Percentiles rank a stretch among this genome's conserved stretches.
Conservation (phyloP, 2,888 invertebrate genomes). For the Lamellibrachia columna region DNA sequence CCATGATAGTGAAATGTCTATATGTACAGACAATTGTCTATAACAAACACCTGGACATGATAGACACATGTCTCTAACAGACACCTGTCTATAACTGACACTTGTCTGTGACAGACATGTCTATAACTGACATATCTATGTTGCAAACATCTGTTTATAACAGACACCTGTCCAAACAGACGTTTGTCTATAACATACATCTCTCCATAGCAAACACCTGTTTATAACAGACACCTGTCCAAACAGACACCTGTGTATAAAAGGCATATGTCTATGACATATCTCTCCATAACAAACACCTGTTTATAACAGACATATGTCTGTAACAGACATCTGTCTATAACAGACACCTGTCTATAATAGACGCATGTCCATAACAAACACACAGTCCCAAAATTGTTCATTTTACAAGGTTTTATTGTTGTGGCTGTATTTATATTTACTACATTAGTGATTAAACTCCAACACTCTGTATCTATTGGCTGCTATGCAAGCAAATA, state of each 20-base stretch:
- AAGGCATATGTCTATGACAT: too few species aligned
- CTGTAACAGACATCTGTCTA: neutral
- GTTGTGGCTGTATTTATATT: neutral
- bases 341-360: neutral
- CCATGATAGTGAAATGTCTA: neutral
- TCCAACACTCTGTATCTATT: too few species aligned
- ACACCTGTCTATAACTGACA: neutral
- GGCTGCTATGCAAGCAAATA: neutral
- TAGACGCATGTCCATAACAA: neutral
- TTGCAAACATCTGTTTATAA: neutral
- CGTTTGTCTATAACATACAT: too few species aligned
- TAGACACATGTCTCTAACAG: neutral
- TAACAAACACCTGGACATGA: neutral
- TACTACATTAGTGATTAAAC: neutral
- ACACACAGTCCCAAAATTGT: neutral
- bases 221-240: neutral
- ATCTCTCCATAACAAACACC: too few species aligned
- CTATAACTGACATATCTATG: neutral
- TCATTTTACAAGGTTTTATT: neutral
- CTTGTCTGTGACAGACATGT: neutral
- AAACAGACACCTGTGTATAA: too few species aligned
- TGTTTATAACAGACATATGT: neutral
- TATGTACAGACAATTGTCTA: neutral
- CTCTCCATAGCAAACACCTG: neutral
- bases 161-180: too few species aligned